Evolutionary conservation across 2,888 invertebrate species (phyloP).

Genomic region (Lepetodrilus schrolli): DNA sequence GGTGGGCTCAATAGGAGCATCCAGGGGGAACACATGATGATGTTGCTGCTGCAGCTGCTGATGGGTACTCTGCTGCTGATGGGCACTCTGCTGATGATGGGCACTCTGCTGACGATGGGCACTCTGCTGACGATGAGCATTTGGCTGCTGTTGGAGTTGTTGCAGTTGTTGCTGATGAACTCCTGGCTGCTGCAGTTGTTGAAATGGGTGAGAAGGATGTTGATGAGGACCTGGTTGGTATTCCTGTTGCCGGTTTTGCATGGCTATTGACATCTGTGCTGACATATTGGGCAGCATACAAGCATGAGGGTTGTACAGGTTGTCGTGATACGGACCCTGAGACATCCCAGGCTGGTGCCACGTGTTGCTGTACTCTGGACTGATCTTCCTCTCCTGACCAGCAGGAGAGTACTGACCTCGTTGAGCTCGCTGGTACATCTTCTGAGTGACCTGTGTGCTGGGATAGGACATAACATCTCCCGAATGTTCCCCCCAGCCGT

Average conservation of each 20-base stretch:
- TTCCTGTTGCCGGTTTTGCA: too few relatives aligned
- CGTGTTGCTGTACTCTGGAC: not conserved
- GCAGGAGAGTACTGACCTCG: conserved; percentile 1
- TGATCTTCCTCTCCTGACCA: conserved; percentile 3
- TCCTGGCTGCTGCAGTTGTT: not conserved
- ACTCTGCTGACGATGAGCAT: conserved; percentile 16
- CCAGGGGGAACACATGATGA: conserved; percentile 30
- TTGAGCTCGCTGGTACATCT: not conserved
- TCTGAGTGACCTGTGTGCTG: not conserved
- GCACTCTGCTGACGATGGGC: not conserved
- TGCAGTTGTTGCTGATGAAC: conserved; percentile 20
- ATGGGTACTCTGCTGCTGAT: conserved; percentile 7
- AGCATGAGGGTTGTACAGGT: not conserved
- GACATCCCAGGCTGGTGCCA: not conserved
- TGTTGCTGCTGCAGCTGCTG: not conserved
- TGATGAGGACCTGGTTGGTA: too few relatives aligned
- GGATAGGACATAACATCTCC: not conserved
- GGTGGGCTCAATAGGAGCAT: conserved; percentile 48
- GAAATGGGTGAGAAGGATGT: not conserved
- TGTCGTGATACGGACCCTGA: not conserved
- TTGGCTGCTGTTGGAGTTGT: not conserved
- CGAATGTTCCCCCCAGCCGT: not conserved
- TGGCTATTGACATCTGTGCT: too few relatives aligned
- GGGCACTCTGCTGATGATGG: not conserved
- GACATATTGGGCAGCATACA: not conserved